Conservation (phyloP, 2,113 vertebrate genomes). For the Neodon shergylaensis region DNA sequence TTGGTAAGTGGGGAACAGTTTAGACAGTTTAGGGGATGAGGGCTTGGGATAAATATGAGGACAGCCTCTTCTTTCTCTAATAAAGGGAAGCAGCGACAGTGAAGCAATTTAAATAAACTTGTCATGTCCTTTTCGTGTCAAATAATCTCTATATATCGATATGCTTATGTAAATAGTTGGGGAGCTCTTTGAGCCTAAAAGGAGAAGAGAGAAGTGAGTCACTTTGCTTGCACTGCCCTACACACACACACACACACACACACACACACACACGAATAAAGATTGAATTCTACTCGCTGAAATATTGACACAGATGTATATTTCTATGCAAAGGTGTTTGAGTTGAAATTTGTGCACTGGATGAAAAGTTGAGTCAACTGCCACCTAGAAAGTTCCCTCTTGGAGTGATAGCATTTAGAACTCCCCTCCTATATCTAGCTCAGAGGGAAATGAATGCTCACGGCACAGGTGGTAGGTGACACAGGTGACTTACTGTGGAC, state of each 20-base stretch:
- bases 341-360: neutral
- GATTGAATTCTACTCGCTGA: neutral
- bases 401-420: neutral
- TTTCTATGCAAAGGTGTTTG: neutral
- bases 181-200: neutral
- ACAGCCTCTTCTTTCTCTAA: neutral
- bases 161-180: neutral
- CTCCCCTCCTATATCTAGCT: neutral
- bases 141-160: neutral
- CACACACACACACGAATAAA: neutral
- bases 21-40: neutral
- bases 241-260: neutral
- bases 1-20: neutral
- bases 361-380: neutral
- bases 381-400: neutral
- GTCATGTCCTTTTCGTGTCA: neutral
- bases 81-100: neutral
- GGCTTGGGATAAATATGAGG: neutral
- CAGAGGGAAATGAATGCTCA: neutral
- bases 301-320: neutral
- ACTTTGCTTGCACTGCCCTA: neutral
- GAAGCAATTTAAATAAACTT: neutral
- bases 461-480: neutral
- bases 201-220: neutral
- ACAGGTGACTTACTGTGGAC: neutral